Conservation (phyloP, 64 coral and sea anemone species). For the Montipora sp. region DNA sequence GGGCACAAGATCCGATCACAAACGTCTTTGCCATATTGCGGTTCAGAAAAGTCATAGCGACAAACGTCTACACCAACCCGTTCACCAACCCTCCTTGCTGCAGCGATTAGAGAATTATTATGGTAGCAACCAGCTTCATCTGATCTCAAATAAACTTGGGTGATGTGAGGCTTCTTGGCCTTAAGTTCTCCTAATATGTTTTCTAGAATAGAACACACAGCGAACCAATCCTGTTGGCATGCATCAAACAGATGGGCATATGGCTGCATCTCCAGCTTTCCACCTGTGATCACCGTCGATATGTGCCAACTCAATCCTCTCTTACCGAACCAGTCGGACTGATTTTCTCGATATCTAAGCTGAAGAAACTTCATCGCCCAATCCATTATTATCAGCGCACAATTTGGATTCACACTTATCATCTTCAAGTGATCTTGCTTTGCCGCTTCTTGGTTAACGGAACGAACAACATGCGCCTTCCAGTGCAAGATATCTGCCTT, state of each 20-base stretch:
- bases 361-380: conserved; percentile 65
- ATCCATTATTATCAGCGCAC: conserved; percentile 35
- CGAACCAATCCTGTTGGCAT: conserved; percentile 53
- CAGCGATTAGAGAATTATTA: conserved; percentile 32
- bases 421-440: conserved; percentile 28
- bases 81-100: conserved; percentile 20
- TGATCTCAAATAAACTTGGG: conserved; percentile 27
- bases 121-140: conserved; percentile 51
- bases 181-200: conserved; percentile 35
- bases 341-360: conserved; percentile 41
- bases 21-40: not conserved
- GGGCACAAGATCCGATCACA: not conserved
- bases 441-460: conserved; percentile 23
- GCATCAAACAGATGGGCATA: conserved; percentile 44
- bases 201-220: conserved; percentile 33
- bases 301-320: conserved; percentile 38
- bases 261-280: conserved; percentile 11
- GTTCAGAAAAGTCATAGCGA: conserved; percentile 44
- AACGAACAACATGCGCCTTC: not conserved
- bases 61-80: conserved; percentile 24
- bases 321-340: not conserved
- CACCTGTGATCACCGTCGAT: conserved; percentile 23
- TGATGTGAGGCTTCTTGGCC: conserved; percentile 4
- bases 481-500: not conserved
- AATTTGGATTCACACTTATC: not conserved